Conservation (phyloP, 2,888 invertebrate species). For the Oeneis ivallda region DNA sequence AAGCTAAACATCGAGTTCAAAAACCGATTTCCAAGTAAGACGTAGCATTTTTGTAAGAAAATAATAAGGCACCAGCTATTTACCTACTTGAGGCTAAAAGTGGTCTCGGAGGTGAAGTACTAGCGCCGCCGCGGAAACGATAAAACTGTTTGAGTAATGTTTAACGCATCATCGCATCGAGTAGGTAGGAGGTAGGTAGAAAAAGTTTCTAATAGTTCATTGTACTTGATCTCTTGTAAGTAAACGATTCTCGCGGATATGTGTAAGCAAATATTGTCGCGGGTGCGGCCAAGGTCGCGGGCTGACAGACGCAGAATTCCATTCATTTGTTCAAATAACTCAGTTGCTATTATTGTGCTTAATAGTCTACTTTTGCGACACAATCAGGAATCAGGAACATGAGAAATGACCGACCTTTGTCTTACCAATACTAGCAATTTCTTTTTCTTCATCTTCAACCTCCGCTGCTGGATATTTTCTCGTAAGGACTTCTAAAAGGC, state of each 20-base stretch:
- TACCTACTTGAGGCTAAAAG: conserved; percentile 15
- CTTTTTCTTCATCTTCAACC: no score
- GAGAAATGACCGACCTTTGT: no score
- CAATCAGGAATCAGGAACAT: no score
- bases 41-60: conserved; percentile 9
- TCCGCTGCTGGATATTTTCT: no score
- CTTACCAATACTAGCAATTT: no score
- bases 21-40: conserved; percentile 7
- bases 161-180: conserved; percentile 35
- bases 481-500: no score
- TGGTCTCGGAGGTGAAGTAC: conserved; percentile 24
- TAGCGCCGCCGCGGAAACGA: conserved; percentile 37
- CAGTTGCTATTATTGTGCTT: background rate
- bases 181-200: conserved; percentile 20
- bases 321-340: background rate
- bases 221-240: conserved; percentile 27
- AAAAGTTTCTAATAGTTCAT: conserved; percentile 37
- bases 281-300: conserved; percentile 49
- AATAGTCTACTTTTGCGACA: no score
- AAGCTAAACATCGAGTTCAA: background rate
- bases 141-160: conserved; percentile 37
- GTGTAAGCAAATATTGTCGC: conserved; percentile 67
- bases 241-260: conserved; percentile 51
- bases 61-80: background rate
- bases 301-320: background rate